Percentiles rank a stretch among this genome's conserved stretches.
phyloP scores from a whole-genome alignment of 1,140 invertebrate species.

The Eurosta solidaginis region DNA sequence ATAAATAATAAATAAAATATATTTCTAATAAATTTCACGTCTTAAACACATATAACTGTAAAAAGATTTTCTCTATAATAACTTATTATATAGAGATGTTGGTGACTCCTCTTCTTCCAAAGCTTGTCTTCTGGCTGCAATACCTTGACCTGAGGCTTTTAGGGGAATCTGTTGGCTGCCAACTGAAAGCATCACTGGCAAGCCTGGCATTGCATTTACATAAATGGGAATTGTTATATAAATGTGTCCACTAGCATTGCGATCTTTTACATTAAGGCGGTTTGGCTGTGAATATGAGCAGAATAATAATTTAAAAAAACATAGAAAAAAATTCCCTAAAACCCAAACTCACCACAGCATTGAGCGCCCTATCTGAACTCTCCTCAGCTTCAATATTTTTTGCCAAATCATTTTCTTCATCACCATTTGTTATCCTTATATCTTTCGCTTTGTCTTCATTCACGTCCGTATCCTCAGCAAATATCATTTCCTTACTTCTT shows the following conservation, averaged over 20 bases:
- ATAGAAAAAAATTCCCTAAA: background rate
- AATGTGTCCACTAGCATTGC: slow-evolving; percentile 31
- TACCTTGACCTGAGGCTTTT: background rate
- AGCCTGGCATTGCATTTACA: slow-evolving; percentile 42
- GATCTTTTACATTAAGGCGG: background rate
- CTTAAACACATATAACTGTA: too few species aligned
- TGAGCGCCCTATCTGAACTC: background rate
- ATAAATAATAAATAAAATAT: too few species aligned
- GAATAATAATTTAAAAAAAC: background rate
- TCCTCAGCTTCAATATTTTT: background rate
- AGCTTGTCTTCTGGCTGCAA: background rate
- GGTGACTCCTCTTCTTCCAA: background rate
- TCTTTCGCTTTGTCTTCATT: background rate
- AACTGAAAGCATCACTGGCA: slow-evolving; percentile 41
- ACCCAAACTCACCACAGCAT: background rate
- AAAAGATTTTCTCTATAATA: slow-evolving; percentile 31
- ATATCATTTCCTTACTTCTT: background rate
- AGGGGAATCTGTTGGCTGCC: background rate
- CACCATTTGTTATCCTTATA: background rate
- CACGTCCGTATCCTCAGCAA: background rate
- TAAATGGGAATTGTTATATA: slow-evolving; percentile 54
- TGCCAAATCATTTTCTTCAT: background rate
- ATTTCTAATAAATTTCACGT: too few species aligned
- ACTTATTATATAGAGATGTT: slow-evolving; percentile 28
- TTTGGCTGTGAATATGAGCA: background rate